A percentile compares a stretch with the other conserved stretches of the same genome.
Conservation (phyloP, 2,113 vertebrate species). For the Mesembrinibis cayennensis region DNA sequence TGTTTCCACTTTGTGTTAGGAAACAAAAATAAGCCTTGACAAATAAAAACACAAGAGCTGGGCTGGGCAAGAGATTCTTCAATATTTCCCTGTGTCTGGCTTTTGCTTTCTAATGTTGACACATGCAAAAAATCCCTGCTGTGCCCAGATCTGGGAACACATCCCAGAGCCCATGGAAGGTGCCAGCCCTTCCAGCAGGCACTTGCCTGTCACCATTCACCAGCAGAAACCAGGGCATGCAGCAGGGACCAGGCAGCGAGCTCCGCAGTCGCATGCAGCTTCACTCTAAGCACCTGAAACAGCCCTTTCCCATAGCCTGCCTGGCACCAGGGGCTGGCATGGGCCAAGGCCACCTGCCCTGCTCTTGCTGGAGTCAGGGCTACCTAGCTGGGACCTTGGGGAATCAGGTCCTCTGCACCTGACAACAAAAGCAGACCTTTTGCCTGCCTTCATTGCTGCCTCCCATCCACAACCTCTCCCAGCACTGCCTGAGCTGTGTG, state of each 20-base stretch:
- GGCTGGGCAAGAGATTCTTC: neutral
- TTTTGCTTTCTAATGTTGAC: conserved; percentile 46
- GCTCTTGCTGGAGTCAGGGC: neutral
- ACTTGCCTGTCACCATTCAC: neutral
- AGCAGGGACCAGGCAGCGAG: neutral
- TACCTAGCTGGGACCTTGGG: too few species aligned
- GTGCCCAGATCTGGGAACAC: conserved; percentile 33
- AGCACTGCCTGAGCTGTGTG: neutral
- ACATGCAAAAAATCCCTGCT: neutral
- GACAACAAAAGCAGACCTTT: fast-evolving
- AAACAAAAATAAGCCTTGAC: conserved; percentile 6
- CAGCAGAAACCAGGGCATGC: neutral
- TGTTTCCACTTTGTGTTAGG: neutral
- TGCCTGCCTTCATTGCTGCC: neutral
- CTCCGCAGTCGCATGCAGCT: neutral
- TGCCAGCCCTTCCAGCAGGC: conserved; percentile 25
- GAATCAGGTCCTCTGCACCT: neutral
- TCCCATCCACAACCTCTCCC: neutral
- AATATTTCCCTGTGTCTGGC: neutral
- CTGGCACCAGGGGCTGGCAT: neutral
- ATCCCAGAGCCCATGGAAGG: neutral
- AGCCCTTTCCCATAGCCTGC: too few species aligned
- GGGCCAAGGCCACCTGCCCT: neutral
- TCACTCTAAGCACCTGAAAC: neutral
- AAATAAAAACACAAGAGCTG: conserved; percentile 4